phyloP scores from a whole-genome alignment of 2,113 vertebrate species.

The Trematomus loennbergii region DNA sequence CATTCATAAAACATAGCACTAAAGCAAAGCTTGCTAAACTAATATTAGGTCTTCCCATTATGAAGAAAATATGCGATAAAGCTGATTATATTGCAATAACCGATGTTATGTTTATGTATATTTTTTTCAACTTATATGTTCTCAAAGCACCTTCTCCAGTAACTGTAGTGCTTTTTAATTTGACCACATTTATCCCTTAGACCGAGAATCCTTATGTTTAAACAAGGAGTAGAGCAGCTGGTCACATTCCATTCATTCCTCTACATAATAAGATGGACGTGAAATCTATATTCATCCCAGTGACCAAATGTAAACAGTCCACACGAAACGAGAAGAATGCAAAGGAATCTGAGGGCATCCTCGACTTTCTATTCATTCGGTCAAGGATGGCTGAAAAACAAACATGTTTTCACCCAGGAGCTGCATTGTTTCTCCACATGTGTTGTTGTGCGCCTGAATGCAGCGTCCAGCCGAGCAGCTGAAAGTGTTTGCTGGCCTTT shows the following conservation, averaged over 20 bases:
- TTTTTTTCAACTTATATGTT: too few species aligned
- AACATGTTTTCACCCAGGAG: slow-evolving; percentile 62
- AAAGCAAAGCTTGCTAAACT: not conserved
- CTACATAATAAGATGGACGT: slow-evolving; percentile 43
- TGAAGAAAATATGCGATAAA: too few species aligned
- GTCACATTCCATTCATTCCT: slow-evolving; percentile 66
- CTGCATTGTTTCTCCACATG: slow-evolving; percentile 64
- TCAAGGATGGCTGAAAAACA: slow-evolving; percentile 58
- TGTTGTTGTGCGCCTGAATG: slow-evolving; percentile 58
- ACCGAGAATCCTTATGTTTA: slow-evolving; percentile 17
- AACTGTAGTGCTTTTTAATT: too few species aligned
- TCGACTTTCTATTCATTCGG: slow-evolving; percentile 63
- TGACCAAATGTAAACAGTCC: slow-evolving; percentile 47
- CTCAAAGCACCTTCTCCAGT: too few species aligned
- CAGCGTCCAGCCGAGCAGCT: slow-evolving; percentile 28
- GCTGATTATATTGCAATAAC: too few species aligned
- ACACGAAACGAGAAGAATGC: slow-evolving; percentile 27
- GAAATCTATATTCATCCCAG: slow-evolving; percentile 39
- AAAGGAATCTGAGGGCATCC: slow-evolving; percentile 50
- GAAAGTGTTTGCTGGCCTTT: slow-evolving; percentile 60
- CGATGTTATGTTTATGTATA: too few species aligned
- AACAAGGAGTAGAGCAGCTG: slow-evolving; percentile 46
- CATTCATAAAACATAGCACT: not conserved
- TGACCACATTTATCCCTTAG: not conserved
- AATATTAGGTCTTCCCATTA: too few species aligned